Evolutionary conservation across 2,113 vertebrate species (phyloP).

Genomic region (Merops nubicus): DNA sequence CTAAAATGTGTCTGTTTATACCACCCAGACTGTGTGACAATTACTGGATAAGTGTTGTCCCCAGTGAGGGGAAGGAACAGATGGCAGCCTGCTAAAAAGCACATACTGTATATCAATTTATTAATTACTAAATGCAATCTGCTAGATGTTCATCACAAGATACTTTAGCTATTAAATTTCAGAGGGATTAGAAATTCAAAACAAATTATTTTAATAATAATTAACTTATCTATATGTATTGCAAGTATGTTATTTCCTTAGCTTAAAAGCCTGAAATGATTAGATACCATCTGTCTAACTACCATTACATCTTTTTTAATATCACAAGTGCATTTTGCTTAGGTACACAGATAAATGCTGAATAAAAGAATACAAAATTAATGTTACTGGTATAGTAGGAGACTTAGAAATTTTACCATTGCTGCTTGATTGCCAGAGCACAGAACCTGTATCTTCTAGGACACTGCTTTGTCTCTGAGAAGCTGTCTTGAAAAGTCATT

Average conservation of each 20-base stretch:
- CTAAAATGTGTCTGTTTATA: slow-evolving; percentile 54
- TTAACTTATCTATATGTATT: slow-evolving; percentile 64
- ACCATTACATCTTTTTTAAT: slow-evolving; percentile 20
- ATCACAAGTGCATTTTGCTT: slow-evolving; percentile 26
- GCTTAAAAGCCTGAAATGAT: slow-evolving; percentile 46
- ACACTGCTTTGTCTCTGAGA: neutral
- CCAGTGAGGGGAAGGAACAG: slow-evolving; percentile 62
- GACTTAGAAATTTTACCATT: neutral
- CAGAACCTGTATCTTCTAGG: neutral
- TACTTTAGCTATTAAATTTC: slow-evolving; percentile 62
- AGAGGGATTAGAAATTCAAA: slow-evolving; percentile 65
- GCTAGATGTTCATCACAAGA: slow-evolving; percentile 62
- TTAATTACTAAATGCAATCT: slow-evolving; percentile 74
- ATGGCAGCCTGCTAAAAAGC: slow-evolving; percentile 69
- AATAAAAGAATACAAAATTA: slow-evolving; percentile 16
- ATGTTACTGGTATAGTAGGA: neutral
- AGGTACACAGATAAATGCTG: neutral
- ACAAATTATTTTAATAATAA: slow-evolving; percentile 73
- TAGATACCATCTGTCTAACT: slow-evolving; percentile 55
- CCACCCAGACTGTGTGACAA: slow-evolving; percentile 47
- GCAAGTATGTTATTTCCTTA: slow-evolving; percentile 54
- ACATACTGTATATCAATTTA: slow-evolving; percentile 71
- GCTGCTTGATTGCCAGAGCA: neutral
- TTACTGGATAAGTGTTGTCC: slow-evolving; percentile 55
- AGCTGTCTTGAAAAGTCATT: neutral